phyloP scores from a whole-genome alignment of 2,113 vertebrate genomes.

The Nannobrachium achirus region DNA sequence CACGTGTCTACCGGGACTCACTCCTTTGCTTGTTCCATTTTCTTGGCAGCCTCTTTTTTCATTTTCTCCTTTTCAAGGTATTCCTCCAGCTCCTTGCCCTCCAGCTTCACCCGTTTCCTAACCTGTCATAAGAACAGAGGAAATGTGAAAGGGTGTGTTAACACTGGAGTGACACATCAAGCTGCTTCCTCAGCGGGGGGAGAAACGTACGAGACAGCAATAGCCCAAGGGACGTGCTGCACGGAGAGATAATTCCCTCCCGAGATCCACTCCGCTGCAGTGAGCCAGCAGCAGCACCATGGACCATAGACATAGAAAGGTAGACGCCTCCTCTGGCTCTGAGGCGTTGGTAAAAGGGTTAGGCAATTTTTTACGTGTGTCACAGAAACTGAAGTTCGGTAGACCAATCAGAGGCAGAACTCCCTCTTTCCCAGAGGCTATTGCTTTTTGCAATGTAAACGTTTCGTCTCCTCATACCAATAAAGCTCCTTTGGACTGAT shows the following conservation, averaged over 20 bases:
- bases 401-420: too few relatives aligned
- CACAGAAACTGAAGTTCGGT: too few relatives aligned
- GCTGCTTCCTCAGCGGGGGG: background rate
- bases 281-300: slow-evolving; percentile 16
- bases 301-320: too few relatives aligned
- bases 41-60: slow-evolving; percentile 97
- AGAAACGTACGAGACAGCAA: slow-evolving; percentile 26
- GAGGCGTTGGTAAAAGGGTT: too few relatives aligned
- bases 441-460: too few relatives aligned
- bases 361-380: too few relatives aligned
- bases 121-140: slow-evolving; percentile 75
- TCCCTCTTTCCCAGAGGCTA: too few relatives aligned
- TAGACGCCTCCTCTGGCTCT: too few relatives aligned
- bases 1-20: slow-evolving; percentile 71
- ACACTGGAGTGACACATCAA: slow-evolving; percentile 31
- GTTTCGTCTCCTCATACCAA: too few relatives aligned
- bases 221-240: background rate
- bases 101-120: slow-evolving; percentile 93
- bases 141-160: slow-evolving; percentile 10
- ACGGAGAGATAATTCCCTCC: background rate
- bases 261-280: background rate
- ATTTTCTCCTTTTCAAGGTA: slow-evolving; percentile 94
- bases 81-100: slow-evolving; percentile 96
- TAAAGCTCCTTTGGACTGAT: too few relatives aligned
- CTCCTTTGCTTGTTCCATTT: slow-evolving; percentile 98